These are phyloP conservation scores for Menidia menidia DNA, from an alignment of 2,797 vertebrate species.

Conservation along the genomic window DNA sequence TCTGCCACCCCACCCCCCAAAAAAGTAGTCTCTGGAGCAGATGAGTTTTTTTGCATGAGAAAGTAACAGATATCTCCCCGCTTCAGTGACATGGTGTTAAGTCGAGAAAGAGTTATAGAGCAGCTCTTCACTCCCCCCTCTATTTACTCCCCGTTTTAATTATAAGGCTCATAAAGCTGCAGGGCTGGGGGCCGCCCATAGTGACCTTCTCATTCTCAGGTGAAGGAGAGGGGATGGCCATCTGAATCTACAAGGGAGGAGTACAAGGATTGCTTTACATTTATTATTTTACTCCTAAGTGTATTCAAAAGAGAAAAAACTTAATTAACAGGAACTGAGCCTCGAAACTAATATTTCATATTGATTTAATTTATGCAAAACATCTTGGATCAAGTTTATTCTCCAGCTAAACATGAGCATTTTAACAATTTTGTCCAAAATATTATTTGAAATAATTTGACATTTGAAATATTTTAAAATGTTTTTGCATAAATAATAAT, in stretches of 20 bases:
- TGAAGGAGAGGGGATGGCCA: conserved; percentile 79
- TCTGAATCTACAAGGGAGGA: conserved; percentile 53
- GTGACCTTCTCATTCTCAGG: conserved; percentile 83
- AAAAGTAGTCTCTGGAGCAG: conserved; percentile 45
- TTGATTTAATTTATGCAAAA: neutral
- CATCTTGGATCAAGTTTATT: neutral
- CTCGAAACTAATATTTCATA: neutral
- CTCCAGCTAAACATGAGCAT: too few species aligned
- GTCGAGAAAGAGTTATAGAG: conserved; percentile 82
- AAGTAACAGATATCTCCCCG: conserved; percentile 79
- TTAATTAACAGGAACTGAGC: conserved; percentile 3
- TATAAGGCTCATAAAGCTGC: conserved; percentile 87
- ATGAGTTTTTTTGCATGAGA: conserved; percentile 60
- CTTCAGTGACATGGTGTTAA: conserved; percentile 78
- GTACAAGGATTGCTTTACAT: conserved; percentile 15
- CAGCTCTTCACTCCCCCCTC: conserved; percentile 77
- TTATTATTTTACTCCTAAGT: conserved; percentile 23
- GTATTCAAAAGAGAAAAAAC: conserved; percentile 16
- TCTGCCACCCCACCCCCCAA: neutral
- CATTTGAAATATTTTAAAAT: too few species aligned
- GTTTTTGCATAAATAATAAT: too few species aligned
- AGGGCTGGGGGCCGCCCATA: conserved; percentile 58
- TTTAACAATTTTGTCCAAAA: too few species aligned
- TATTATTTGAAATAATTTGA: too few species aligned
- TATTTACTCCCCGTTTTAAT: conserved; percentile 88